Evolutionary conservation across 2,888 invertebrate genomes (phyloP).

Genomic region (Seira ritae): DNA sequence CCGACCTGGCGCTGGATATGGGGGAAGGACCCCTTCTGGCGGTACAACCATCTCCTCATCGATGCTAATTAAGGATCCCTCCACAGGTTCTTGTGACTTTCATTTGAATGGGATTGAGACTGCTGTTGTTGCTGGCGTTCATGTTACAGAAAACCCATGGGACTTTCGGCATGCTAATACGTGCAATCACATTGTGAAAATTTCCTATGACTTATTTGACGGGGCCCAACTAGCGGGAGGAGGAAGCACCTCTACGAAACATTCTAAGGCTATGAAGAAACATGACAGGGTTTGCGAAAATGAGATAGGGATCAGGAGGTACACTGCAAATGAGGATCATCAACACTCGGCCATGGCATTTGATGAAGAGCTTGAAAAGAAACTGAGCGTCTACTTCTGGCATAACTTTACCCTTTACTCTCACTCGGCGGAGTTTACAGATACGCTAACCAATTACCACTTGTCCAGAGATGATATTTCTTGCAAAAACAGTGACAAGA

Average conservation of each 20-base stretch:
- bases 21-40: background rate
- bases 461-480: constrained; percentile 41
- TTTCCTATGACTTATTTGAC: constrained; percentile 24
- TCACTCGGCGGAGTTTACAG: constrained; percentile 44
- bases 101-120: constrained; percentile 41
- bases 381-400: constrained; percentile 59
- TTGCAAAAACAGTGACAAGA: constrained; percentile 31
- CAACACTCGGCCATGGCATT: background rate
- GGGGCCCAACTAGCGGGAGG: background rate
- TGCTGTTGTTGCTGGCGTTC: constrained; percentile 52
- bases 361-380: constrained; percentile 21
- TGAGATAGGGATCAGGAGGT: constrained; percentile 51
- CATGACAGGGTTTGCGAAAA: constrained; percentile 38
- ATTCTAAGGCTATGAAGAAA: background rate
- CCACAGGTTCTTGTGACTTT: constrained; percentile 48
- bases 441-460: constrained; percentile 54
- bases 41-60: background rate
- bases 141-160: constrained; percentile 51
- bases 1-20: background rate
- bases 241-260: background rate
- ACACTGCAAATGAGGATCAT: background rate
- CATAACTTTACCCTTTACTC: constrained; percentile 61
- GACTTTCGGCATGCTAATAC: constrained; percentile 41
- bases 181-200: constrained; percentile 59
- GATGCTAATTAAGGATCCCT: constrained; percentile 39